These are phyloP conservation scores for Yponomeuta malinellus DNA, from an alignment of 2,888 invertebrate species.

Conservation along the genomic window DNA sequence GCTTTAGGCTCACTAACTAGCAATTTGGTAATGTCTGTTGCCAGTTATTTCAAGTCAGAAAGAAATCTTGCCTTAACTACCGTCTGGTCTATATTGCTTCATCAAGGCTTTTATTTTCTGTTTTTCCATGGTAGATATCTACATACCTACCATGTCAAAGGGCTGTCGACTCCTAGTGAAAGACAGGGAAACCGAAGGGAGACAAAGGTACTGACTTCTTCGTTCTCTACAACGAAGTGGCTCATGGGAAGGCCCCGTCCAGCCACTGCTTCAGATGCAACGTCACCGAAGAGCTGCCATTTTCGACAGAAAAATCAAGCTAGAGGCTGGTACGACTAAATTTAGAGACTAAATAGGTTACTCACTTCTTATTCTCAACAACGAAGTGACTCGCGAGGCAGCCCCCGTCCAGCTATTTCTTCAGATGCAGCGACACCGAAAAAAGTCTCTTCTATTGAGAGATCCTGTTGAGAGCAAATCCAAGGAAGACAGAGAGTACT, in stretches of 20 bases:
- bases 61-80: too few relatives aligned
- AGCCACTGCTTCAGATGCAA: slow-evolving; percentile 95
- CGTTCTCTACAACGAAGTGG: slow-evolving; percentile 96
- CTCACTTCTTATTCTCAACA: slow-evolving; percentile 94
- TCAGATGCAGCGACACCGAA: slow-evolving; percentile 92
- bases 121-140: too few relatives aligned
- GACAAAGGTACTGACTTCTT: slow-evolving; percentile 76
- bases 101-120: too few relatives aligned
- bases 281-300: slow-evolving; percentile 92
- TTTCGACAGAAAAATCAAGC: too few relatives aligned
- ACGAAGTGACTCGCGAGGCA: slow-evolving; percentile 97
- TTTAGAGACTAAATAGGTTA: slow-evolving; percentile 69
- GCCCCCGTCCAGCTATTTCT: slow-evolving; percentile 95
- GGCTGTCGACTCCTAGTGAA: too few relatives aligned
- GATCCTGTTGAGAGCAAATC: too few relatives aligned
- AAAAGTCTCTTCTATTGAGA: slow-evolving; percentile 76
- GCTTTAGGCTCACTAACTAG: not conserved
- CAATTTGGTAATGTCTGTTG: too few relatives aligned
- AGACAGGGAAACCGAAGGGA: too few relatives aligned
- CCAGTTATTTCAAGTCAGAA: too few relatives aligned
- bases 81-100: too few relatives aligned
- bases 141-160: too few relatives aligned
- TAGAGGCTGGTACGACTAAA: too few relatives aligned
- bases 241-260: slow-evolving; percentile 97
- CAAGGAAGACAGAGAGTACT: slow-evolving; percentile 73